phyloP scores from a whole-genome alignment of 1,140 invertebrate genomes.

The Cecropterus lyciades region DNA sequence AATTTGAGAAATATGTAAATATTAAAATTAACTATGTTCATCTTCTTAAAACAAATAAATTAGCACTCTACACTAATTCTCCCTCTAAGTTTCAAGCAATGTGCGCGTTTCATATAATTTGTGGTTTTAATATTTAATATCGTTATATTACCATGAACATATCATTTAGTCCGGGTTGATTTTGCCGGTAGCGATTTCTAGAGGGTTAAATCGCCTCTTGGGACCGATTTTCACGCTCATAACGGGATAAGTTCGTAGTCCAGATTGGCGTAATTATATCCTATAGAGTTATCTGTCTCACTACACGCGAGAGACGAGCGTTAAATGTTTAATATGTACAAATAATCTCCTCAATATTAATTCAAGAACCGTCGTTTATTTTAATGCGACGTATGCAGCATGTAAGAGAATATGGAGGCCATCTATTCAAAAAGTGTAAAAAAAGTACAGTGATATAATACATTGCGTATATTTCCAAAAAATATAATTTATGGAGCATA shows the following conservation, averaged over 20 bases:
- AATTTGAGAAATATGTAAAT: too few relatives aligned
- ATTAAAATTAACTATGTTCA: too few relatives aligned
- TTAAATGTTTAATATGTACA: background rate
- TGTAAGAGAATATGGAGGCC: too few relatives aligned
- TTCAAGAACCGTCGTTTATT: too few relatives aligned
- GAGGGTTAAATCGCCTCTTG: constrained; percentile 11
- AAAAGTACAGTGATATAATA: too few relatives aligned
- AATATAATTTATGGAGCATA: too few relatives aligned
- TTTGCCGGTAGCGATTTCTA: constrained; percentile 10
- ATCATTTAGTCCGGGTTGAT: constrained; percentile 19
- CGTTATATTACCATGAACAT: constrained; percentile 18
- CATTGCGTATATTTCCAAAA: too few relatives aligned
- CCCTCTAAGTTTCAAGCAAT: background rate
- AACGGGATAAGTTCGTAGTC: constrained; percentile 1
- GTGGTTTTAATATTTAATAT: constrained; percentile 20
- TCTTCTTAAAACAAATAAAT: background rate
- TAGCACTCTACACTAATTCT: background rate
- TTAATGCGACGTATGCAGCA: too few relatives aligned
- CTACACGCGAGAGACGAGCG: background rate
- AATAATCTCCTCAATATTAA: too few relatives aligned
- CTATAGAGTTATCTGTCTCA: background rate
- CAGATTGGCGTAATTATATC: constrained; percentile 21
- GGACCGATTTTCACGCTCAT: constrained; percentile 12
- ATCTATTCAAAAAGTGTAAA: too few relatives aligned
- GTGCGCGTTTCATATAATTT: constrained; percentile 8